Conservation (phyloP, 1,140 invertebrate genomes). For the Heliconius himera region DNA sequence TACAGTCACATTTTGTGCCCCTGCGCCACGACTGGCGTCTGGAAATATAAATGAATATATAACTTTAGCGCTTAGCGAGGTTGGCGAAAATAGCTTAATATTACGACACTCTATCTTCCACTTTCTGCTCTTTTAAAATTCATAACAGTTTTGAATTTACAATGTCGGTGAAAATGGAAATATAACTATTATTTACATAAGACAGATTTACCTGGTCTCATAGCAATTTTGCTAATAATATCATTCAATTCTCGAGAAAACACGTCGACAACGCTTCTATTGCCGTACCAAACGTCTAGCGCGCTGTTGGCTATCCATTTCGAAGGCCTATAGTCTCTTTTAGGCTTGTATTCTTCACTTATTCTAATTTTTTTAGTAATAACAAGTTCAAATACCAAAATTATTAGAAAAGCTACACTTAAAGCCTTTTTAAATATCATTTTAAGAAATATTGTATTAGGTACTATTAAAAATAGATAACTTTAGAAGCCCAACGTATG, state of each 20-base stretch:
- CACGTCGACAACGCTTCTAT: slow-evolving; percentile 61
- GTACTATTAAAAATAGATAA: not conserved
- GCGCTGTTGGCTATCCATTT: slow-evolving; percentile 65
- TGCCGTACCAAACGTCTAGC: slow-evolving; percentile 67
- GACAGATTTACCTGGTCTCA: slow-evolving; percentile 48
- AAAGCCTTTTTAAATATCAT: not conserved
- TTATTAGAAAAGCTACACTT: not conserved
- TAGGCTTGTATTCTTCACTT: slow-evolving; percentile 30
- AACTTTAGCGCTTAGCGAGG: no score
- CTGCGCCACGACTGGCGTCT: no score
- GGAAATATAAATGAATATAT: no score
- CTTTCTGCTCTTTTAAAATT: no score
- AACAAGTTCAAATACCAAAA: not conserved
- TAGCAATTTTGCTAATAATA: slow-evolving; percentile 49
- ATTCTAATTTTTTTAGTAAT: slow-evolving; percentile 12
- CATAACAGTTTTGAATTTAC: no score
- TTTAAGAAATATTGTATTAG: not conserved
- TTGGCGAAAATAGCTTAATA: no score
- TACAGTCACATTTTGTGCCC: no score
- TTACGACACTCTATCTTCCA: no score
- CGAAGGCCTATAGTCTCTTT: slow-evolving; percentile 57
- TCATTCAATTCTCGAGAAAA: slow-evolving; percentile 58
- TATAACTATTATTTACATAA: not conserved
- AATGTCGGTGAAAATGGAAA: no score
- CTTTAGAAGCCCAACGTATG: not conserved